These are phyloP conservation scores for Oxygymnocypris stewartii DNA, from an alignment of 2,113 vertebrate genomes.

Conservation along the genomic window DNA sequence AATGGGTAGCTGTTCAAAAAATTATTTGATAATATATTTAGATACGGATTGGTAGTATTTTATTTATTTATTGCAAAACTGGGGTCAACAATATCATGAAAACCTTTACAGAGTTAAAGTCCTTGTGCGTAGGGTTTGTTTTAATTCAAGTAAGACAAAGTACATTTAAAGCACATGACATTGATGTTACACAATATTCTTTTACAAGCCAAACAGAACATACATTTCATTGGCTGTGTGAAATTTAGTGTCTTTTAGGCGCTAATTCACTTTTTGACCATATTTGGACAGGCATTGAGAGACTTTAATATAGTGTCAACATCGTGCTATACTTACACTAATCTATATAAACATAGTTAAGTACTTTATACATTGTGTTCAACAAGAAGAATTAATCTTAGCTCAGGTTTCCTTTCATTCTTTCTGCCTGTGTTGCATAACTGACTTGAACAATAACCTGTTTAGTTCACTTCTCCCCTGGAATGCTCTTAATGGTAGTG, in stretches of 20 bases:
- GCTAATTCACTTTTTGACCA: neutral
- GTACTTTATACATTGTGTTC: neutral
- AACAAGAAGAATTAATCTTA: neutral
- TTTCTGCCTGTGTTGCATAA: neutral
- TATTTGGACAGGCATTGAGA: neutral
- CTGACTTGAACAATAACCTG: neutral
- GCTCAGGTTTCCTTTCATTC: neutral
- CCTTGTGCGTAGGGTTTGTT: neutral
- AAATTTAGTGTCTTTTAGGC: neutral
- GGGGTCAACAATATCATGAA: neutral
- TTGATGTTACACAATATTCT: neutral
- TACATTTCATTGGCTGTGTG: no score
- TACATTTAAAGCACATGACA: neutral
- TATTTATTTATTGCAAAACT: no score
- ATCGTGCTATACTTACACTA: neutral
- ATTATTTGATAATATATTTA: neutral
- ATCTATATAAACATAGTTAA: neutral
- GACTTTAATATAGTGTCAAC: neutral
- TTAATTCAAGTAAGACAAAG: no score
- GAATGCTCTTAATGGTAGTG: neutral
- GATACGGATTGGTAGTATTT: neutral
- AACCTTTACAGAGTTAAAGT: neutral
- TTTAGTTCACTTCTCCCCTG: neutral
- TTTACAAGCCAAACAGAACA: neutral
- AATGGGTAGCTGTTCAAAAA: neutral